Percentiles rank a stretch among this genome's conserved stretches.
Evolutionary conservation across 2,888 invertebrate species (phyloP).

Genomic region (Thelaira solivaga): DNA sequence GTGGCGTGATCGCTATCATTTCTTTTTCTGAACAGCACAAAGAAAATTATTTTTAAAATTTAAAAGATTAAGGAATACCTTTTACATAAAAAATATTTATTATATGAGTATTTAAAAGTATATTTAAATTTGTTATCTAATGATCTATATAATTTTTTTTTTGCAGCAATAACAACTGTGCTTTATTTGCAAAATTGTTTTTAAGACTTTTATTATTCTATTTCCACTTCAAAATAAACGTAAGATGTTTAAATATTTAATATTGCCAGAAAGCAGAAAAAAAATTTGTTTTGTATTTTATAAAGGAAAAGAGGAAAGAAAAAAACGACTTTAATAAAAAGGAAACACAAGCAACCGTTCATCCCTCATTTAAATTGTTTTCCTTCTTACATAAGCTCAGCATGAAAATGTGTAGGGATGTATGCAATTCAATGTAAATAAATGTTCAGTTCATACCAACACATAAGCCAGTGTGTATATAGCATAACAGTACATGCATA

Average conservation of each 20-base stretch:
- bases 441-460: no score
- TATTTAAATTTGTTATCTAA: background rate
- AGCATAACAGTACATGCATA: background rate
- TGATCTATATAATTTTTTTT: background rate
- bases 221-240: conserved; percentile 3
- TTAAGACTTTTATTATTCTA: background rate
- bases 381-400: conserved; percentile 1
- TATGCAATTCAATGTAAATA: background rate
- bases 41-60: no score
- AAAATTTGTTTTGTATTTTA: no score
- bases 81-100: no score
- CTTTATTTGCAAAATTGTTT: background rate
- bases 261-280: conserved; percentile 11
- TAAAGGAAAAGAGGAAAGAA: background rate
- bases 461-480: no score
- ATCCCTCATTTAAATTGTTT: conserved; percentile 32
- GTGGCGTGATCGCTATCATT: no score
- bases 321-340: background rate
- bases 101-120: background rate
- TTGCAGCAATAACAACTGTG: background rate
- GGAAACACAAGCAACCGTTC: background rate
- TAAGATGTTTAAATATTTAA: conserved; percentile 44
- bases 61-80: no score
- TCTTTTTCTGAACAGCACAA: no score
- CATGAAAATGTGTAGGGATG: background rate